A percentile compares a stretch with the other conserved stretches of the same genome.
These are phyloP conservation scores for Apis mellifera DNA, from an alignment of 1,140 invertebrate genomes.

Conservation along the genomic window Amel_HAv3.1 CM009932.2:11983501-11984000, in stretches of 20 bases:
- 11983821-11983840: constrained; percentile 21
- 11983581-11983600: not conserved
- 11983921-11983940: constrained; percentile 52
- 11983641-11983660: too few species aligned
- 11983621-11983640: not conserved
- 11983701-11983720: not conserved
- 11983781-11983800: not conserved
- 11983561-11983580: not conserved
- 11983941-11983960: not conserved
- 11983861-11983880: constrained; percentile 49
- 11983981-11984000: not conserved
- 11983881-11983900: constrained; percentile 52
- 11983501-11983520: not conserved
- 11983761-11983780: not conserved
- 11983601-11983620: too few species aligned
- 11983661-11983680: not conserved
- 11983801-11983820: not conserved
- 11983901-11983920: constrained; percentile 51
- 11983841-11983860: constrained; percentile 39
- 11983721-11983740: not conserved
- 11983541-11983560: not conserved
- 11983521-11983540: not conserved
- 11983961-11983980: not conserved
- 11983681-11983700: not conserved
- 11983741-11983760: constrained; percentile 26